Conservation (phyloP, 2,797 vertebrate genomes). For the Phoeniculus purpureus region DNA sequence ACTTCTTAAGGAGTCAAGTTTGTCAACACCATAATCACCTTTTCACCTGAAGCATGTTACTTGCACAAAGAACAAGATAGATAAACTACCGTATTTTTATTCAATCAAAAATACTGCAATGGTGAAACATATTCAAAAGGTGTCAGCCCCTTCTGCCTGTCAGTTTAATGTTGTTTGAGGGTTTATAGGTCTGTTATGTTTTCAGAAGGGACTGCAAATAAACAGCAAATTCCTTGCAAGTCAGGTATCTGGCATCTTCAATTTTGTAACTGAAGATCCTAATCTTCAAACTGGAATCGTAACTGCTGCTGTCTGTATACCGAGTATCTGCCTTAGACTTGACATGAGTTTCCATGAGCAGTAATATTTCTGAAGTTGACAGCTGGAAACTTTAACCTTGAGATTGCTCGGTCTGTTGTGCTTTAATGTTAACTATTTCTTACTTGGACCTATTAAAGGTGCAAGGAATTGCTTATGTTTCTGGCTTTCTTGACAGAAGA, state of each 20-base stretch:
- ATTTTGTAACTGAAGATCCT: not conserved
- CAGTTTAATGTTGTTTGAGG: not conserved
- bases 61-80: not conserved
- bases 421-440: conserved; percentile 18
- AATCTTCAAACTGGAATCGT: not conserved
- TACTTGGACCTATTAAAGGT: not conserved
- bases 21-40: not conserved
- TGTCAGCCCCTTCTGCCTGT: not conserved
- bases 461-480: not conserved
- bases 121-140: not conserved
- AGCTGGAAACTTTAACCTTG: not conserved
- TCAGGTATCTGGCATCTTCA: not conserved
- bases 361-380: not conserved
- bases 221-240: not conserved
- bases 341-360: not conserved
- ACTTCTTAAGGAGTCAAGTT: not conserved
- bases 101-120: not conserved
- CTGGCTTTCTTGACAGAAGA: not conserved
- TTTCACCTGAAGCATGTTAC: not conserved
- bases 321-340: not conserved
- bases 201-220: not conserved
- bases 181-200: not conserved
- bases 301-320: not conserved
- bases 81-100: not conserved
- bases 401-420: not conserved